These are phyloP conservation scores for Plectus sambesii DNA, from an alignment of 1,140 invertebrate species.

Conservation along the genomic window DNA sequence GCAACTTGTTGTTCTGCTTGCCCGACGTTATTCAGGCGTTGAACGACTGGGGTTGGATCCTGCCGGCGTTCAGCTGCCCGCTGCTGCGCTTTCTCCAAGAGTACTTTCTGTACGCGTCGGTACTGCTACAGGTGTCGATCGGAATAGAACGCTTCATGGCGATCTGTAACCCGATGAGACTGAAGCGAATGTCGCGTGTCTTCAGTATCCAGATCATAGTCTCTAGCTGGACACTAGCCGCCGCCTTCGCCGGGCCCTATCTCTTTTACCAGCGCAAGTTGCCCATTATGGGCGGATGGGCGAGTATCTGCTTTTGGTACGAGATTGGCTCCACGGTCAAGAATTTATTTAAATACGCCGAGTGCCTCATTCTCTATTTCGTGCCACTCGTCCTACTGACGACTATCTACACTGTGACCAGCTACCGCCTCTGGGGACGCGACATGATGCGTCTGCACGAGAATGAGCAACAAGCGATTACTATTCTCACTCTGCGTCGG, in stretches of 20 bases:
- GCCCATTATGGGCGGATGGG: background rate
- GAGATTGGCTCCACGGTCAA: conserved; percentile 13
- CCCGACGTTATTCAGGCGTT: conserved; percentile 22
- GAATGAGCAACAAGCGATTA: conserved; percentile 17
- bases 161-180: conserved; percentile 21
- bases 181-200: conserved; percentile 21
- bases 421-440: conserved; percentile 21
- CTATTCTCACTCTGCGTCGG: conserved; percentile 15
- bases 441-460: conserved; percentile 7
- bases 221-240: conserved; percentile 17
- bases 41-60: conserved; percentile 22
- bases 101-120: conserved; percentile 27
- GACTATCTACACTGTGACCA: conserved; percentile 24
- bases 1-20: conserved; percentile 23
- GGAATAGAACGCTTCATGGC: conserved; percentile 26
- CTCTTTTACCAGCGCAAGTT: conserved; percentile 21
- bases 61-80: conserved; percentile 19
- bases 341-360: conserved; percentile 21
- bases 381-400: conserved; percentile 22
- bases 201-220: conserved; percentile 17
- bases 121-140: conserved; percentile 28
- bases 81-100: conserved; percentile 26
- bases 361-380: conserved; percentile 20
- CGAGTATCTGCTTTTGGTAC: conserved; percentile 19
- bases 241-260: conserved; percentile 17